These are phyloP conservation scores for Catharus minimus DNA, from an alignment of 2,113 vertebrate genomes.

Conservation along the genomic window DNA sequence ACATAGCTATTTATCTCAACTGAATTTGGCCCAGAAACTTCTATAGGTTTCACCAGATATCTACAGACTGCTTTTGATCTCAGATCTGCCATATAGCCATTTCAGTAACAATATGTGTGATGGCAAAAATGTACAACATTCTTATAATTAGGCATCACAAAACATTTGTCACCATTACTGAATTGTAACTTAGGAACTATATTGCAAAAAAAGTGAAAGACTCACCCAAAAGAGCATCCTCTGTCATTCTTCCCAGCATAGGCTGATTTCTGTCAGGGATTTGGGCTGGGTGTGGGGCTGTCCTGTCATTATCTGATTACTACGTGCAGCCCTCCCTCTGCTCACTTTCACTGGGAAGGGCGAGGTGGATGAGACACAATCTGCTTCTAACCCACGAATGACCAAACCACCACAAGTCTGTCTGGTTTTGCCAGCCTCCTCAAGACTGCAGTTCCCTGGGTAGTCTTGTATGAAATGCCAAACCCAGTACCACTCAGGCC, in stretches of 20 bases:
- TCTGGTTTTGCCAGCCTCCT: neutral
- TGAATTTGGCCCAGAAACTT: neutral
- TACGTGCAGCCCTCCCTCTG: neutral
- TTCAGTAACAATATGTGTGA: neutral
- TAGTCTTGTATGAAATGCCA: rapidly evolving
- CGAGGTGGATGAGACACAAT: neutral
- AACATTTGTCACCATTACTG: neutral
- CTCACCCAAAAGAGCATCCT: neutral
- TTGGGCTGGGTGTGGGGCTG: neutral
- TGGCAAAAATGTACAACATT: neutral
- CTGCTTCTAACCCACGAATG: neutral
- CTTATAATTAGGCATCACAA: neutral
- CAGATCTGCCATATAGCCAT: neutral
- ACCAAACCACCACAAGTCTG: neutral
- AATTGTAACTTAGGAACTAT: neutral
- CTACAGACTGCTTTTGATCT: neutral
- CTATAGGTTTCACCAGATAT: neutral
- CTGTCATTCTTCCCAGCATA: neutral
- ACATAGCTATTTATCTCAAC: neutral
- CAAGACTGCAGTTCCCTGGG: neutral
- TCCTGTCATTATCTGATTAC: neutral
- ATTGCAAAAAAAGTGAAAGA: neutral
- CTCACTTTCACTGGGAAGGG: neutral
- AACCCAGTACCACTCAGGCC: neutral
- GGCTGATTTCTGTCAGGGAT: neutral